phyloP scores from a whole-genome alignment of 2,113 vertebrate genomes.

The Ailurus styani region DNA sequence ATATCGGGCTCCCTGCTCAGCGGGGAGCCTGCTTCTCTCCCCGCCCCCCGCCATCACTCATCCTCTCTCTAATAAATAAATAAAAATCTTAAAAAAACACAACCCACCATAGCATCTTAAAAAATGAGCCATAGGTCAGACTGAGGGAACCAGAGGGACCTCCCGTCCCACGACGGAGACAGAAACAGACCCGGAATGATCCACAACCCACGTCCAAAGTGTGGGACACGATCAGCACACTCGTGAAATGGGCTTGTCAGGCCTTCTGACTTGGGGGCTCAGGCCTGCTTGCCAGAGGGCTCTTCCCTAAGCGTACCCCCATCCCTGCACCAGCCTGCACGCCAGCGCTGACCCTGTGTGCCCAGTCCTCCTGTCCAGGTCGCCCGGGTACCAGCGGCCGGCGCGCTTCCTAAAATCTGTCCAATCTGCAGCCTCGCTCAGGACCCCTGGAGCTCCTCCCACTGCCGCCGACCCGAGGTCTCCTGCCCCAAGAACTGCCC shows the following conservation, averaged over 20 bases:
- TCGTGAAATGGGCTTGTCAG: accelerated
- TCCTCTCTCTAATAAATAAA: neutral
- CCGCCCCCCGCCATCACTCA: neutral
- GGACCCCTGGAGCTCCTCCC: neutral
- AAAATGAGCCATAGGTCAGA: too few species aligned
- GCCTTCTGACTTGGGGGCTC: neutral
- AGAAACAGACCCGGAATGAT: neutral
- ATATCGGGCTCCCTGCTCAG: neutral
- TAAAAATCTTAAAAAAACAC: neutral
- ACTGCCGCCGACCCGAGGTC: too few species aligned
- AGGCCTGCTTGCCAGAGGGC: accelerated
- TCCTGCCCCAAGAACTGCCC: neutral
- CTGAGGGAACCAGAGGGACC: accelerated
- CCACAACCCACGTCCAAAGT: accelerated
- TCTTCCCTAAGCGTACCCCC: too few species aligned
- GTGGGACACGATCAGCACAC: neutral
- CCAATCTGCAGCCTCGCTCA: neutral
- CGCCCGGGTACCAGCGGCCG: accelerated
- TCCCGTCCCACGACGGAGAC: too few species aligned
- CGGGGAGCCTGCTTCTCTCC: neutral
- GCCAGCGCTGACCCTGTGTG: accelerated
- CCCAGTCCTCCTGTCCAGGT: neutral
- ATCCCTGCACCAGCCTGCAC: neutral
- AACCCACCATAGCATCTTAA: neutral
- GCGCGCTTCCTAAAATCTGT: too few species aligned